Conservation (phyloP, 2,113 vertebrate genomes). For the Agapornis roseicollis region DNA sequence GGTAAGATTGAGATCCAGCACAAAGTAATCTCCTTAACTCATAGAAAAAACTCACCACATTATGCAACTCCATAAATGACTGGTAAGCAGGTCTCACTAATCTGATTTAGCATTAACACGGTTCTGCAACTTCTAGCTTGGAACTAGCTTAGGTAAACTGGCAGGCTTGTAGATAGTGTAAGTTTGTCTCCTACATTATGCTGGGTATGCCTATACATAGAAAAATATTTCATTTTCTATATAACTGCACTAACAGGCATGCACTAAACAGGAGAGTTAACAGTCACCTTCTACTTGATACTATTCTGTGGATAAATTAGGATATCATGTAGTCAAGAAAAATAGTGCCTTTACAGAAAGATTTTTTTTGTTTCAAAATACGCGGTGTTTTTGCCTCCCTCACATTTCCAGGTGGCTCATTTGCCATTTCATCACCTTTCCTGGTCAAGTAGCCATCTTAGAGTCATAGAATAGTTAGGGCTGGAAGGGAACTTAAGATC, state of each 20-base stretch:
- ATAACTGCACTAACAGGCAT: background rate
- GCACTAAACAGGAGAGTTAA: background rate
- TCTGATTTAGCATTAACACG: background rate
- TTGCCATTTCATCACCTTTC: background rate
- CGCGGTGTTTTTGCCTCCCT: background rate
- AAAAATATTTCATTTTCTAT: background rate
- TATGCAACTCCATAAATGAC: background rate
- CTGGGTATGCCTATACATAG: background rate
- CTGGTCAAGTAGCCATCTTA: background rate
- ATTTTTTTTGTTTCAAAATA: background rate
- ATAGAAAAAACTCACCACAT: background rate
- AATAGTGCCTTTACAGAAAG: background rate
- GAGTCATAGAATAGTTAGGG: too few species aligned
- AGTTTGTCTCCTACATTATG: background rate
- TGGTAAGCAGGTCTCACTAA: background rate
- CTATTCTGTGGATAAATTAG: background rate
- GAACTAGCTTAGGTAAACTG: background rate
- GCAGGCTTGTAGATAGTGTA: rapidly evolving
- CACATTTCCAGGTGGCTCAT: background rate
- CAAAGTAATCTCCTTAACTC: background rate
- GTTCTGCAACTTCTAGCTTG: background rate
- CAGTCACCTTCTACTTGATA: background rate
- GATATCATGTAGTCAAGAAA: background rate
- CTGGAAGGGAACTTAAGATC: too few species aligned
- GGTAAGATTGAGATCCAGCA: background rate